Evolutionary conservation across 1,140 invertebrate species (phyloP), one percentile per base, ranked within the genome.

Genomic region (Bombus superbus): DNA sequence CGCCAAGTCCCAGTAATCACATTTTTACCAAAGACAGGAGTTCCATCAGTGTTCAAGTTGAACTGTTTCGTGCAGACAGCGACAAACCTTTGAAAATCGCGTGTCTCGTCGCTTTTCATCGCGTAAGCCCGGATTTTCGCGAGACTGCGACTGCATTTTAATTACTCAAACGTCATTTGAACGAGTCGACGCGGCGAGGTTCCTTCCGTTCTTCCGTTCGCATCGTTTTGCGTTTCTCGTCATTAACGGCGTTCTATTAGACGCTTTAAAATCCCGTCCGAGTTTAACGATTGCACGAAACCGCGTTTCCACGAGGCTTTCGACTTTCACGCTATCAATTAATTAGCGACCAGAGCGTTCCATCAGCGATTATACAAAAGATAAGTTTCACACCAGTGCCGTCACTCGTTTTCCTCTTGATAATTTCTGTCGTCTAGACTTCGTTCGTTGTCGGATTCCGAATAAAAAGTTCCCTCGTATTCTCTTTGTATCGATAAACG

Each of bases 91-190:
- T 83, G 44, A 38, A 71, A 84, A 71, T 84, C 44, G 32, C 13
- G 64, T 44, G 74, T 62, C 22, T 28, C 42, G 38, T n/a, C 10
- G n/a, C n/a, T 40, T 82, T 82, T 75, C 25, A n/a, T 64, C 32
- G 13, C 59, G 18, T 25, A 22, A 42, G 13, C 3, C 28, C 13
- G 32, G 32, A 86, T 79, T 75, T 71, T 73, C 13, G 38, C 57
- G 69, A 64, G 53, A 57, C 35, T 15, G 64, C 44, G 53, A 10
- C 10, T 47, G 74, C 28, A 69, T 81, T 88, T 89, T 89, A 89
- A 89, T 89, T 89, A 89, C 83, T 89, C 69, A 62, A 86, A 86
- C 69, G 80, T 80, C 80, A 72, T 83, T 77, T 68, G 44, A 80
- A 79, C 76, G 66, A 66, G 38, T 22, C 38, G 32, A 18, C 53